Base-by-base conservation (phyloP, 2,888 invertebrate genomes). In the Lycophotia porphyrea region DNA sequence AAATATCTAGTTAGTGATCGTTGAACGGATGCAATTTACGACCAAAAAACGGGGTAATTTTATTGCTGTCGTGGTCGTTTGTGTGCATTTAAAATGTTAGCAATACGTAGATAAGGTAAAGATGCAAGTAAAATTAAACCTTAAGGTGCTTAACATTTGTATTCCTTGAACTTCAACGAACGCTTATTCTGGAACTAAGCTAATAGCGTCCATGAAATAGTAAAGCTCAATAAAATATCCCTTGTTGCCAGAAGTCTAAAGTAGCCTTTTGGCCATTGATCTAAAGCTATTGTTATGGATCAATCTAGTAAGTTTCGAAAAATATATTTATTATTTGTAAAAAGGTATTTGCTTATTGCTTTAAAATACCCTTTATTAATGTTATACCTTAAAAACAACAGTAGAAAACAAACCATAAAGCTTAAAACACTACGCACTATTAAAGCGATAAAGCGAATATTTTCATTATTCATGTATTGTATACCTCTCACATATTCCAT, bases 401-500 rank as follows among this genome's bases (percentile, higher is more conserved):
- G 9, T 27, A 5, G 15, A 71, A 44, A n/a, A 5, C n/a, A 34
- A 61, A 39, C n/a, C 15, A 15, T 5, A 36, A 47, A 13, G 27
- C 31, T 31, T 24, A 9, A 36, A 52, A 39, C 2, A 18, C n/a
- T 73, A 31, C 13, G n/a, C 31, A 24, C 18, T 27, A 31, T 39
- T 2, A 47, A 24, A 47, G 39, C 11, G n/a, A n/a, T 9, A 15
- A 47, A n/a, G 55, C 9, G 18, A 66, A 44, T 52, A 24, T 42
- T 34, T 63, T 44, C 9, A 52, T 3, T 8, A 5, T 13, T 39
- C 7, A 42, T 34, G 27, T 76, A 31, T 74, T 71, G 24, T 68
- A 44, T n/a, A 63, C 31, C 27, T 65, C 60, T 81, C 44, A 80
- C 39, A 58, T 84, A 18, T 44, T n/a, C 24, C n/a, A 18, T 68